These are phyloP conservation scores for Epicauta chinensis DNA, from an alignment of 1,140 invertebrate genomes.

Conservation along the genomic window DNA sequence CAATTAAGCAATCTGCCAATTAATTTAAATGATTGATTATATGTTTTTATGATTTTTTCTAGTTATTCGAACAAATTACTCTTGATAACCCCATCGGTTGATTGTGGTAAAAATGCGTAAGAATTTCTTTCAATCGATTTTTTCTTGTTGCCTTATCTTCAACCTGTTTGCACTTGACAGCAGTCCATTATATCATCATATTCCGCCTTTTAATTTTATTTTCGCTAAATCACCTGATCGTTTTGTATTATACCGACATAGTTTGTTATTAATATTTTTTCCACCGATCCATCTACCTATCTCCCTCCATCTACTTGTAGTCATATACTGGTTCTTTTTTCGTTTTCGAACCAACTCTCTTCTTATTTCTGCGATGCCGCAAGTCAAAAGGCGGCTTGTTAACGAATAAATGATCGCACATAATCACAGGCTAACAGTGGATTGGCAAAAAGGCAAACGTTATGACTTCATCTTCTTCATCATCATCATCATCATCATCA, in stretches of 20 bases:
- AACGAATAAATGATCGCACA: conserved; percentile 10
- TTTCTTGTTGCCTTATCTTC: background rate
- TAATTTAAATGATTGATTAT: too few relatives aligned
- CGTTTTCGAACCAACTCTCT: too few relatives aligned
- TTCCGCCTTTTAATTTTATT: background rate
- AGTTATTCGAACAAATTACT: conserved; percentile 2
- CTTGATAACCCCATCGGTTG: conserved; percentile 1
- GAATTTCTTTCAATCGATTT: too few relatives aligned
- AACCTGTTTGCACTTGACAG: background rate
- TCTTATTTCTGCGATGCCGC: too few relatives aligned
- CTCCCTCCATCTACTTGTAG: too few relatives aligned
- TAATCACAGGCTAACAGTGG: conserved; percentile 3
- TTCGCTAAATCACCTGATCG: background rate
- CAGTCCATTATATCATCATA: background rate
- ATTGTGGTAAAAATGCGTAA: too few relatives aligned
- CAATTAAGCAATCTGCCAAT: too few relatives aligned
- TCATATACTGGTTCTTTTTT: too few relatives aligned
- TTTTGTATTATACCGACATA: background rate
- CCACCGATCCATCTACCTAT: too few relatives aligned
- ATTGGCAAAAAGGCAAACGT: conserved; percentile 8
- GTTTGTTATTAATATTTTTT: too few relatives aligned
- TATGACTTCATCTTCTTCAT: conserved; percentile 9
- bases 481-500: conserved; percentile 2
- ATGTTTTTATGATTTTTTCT: too few relatives aligned
- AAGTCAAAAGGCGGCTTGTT: conserved; percentile 9